phyloP scores from a whole-genome alignment of 2,888 invertebrate genomes.

The Drosophila nr. perissopoda region DNA sequence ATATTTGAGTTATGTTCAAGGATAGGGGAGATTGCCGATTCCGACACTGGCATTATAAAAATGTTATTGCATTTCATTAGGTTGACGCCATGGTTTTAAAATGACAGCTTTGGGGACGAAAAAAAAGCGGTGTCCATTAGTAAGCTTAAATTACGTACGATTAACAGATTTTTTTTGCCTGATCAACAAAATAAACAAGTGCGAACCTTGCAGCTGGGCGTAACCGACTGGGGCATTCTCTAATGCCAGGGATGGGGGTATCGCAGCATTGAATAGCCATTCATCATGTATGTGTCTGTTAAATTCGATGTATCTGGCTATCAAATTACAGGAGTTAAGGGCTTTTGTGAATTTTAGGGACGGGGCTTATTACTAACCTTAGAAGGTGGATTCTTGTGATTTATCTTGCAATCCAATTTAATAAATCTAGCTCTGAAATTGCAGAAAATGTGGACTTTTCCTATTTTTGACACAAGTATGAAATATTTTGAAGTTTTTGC shows the following conservation, averaged over 20 bases:
- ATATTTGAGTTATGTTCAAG: constrained; percentile 60
- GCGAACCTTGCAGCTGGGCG: neutral
- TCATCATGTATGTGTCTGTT: neutral
- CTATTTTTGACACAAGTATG: too few relatives aligned
- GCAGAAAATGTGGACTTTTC: neutral
- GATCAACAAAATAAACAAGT: constrained; percentile 1
- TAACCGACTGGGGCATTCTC: neutral
- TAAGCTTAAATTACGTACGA: neutral
- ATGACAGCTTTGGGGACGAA: neutral
- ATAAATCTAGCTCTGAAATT: neutral
- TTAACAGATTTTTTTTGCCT: constrained; percentile 5
- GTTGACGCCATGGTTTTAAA: constrained; percentile 22
- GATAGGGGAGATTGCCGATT: constrained; percentile 3
- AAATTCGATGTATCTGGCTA: neutral
- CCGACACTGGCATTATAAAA: constrained; percentile 48
- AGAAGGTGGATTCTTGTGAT: neutral
- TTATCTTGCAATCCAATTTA: neutral
- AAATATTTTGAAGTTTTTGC: neutral
- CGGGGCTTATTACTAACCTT: neutral
- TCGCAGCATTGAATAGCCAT: neutral
- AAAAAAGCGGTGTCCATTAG: neutral
- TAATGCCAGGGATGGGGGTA: neutral
- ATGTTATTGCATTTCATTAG: constrained; percentile 67
- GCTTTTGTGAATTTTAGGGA: neutral
- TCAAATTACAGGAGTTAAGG: neutral